Conservation (phyloP, 2,797 vertebrate species). For the Cyprinodon diabolis region DNA sequence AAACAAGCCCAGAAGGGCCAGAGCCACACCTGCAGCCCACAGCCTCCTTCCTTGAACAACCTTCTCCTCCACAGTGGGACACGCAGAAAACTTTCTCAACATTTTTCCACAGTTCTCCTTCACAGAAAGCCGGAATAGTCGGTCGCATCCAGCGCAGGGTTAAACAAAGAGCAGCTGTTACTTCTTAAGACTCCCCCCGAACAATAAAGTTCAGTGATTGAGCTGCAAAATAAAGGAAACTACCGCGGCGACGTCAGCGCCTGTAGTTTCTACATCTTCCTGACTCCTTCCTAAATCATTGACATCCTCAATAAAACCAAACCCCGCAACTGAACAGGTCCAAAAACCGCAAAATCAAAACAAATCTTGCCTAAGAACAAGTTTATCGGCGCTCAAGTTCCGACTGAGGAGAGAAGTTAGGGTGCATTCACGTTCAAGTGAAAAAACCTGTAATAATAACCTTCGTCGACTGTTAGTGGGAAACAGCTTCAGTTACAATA, state of each 20-base stretch:
- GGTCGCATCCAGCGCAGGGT: conserved; percentile 7
- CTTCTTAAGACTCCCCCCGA: conserved; percentile 46
- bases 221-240: conserved; percentile 59
- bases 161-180: conserved; percentile 13
- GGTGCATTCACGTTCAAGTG: conserved; percentile 22
- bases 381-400: not conserved
- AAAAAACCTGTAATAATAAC: not conserved
- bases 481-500: not conserved
- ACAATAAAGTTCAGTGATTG: conserved; percentile 13
- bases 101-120: conserved; percentile 20
- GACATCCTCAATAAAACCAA: conserved; percentile 25
- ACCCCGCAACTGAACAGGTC: not conserved
- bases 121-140: not conserved
- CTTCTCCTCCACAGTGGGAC: conserved; percentile 22
- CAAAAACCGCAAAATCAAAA: rapidly evolving
- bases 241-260: conserved; percentile 53
- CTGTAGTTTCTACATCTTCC: conserved; percentile 36
- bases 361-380: not conserved
- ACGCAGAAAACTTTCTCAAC: conserved; percentile 8
- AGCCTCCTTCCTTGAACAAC: conserved; percentile 10
- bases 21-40: conserved; percentile 25
- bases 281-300: conserved; percentile 43
- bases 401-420: not conserved
- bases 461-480: rapidly evolving
- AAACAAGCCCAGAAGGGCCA: conserved; percentile 44